Conservation (phyloP, 2,113 vertebrate genomes). For the Reinhardtius hippoglossoides region DNA sequence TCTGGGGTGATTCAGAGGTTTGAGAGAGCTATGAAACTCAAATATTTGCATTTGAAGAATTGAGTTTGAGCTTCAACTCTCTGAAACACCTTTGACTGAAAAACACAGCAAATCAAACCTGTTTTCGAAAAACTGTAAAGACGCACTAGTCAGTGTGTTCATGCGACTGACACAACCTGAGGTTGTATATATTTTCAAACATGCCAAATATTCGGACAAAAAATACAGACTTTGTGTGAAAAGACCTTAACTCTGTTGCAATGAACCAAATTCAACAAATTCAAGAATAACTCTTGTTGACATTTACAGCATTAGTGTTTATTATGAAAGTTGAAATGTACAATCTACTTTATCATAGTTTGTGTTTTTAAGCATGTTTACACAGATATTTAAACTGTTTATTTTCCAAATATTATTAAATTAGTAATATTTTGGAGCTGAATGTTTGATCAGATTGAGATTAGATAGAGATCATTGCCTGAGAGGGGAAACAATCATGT, state of each 20-base stretch:
- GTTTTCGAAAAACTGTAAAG: no score
- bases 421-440: neutral
- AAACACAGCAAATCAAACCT: no score
- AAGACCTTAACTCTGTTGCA: neutral
- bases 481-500: slow-evolving; percentile 7
- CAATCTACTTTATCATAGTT: slow-evolving; percentile 25
- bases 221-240: neutral
- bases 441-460: neutral
- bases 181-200: no score
- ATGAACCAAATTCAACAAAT: neutral
- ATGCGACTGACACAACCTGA: no score
- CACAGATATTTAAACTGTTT: neutral
- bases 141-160: no score
- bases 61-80: no score
- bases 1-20: slow-evolving; percentile 42
- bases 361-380: slow-evolving; percentile 26
- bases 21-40: neutral
- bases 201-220: neutral
- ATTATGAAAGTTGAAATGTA: slow-evolving; percentile 56
- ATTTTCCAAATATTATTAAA: neutral
- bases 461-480: neutral
- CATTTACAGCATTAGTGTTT: slow-evolving; percentile 51
- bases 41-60: neutral
- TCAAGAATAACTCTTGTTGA: neutral
- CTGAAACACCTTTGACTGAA: no score